A percentile compares a stretch with the other conserved stretches of the same genome.
phyloP scores from a whole-genome alignment of 2,797 vertebrate species.

The Selene dorsalis region DNA sequence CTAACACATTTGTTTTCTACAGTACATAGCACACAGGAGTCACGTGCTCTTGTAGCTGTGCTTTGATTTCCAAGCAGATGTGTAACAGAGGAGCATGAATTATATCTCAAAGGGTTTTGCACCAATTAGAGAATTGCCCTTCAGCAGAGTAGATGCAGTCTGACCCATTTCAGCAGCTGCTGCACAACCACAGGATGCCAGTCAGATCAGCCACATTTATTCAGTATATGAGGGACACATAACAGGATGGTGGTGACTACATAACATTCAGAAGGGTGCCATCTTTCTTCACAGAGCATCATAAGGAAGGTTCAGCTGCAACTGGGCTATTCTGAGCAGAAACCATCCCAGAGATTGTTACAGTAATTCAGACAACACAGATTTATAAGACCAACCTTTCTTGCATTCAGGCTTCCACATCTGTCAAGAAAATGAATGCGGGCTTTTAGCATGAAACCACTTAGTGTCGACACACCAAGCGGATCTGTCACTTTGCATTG shows the following conservation, averaged over 20 bases:
- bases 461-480: slow-evolving; percentile 48
- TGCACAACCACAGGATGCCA: slow-evolving; percentile 18
- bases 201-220: slow-evolving; percentile 21
- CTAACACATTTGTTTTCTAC: slow-evolving; percentile 32
- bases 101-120: slow-evolving; percentile 39
- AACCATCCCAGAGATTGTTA: slow-evolving; percentile 19
- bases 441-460: slow-evolving; percentile 53
- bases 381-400: slow-evolving; percentile 29
- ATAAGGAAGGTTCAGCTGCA: slow-evolving; percentile 48
- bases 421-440: slow-evolving; percentile 58
- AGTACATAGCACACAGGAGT: not conserved
- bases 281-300: slow-evolving; percentile 12
- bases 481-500: slow-evolving; percentile 49
- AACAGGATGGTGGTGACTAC: slow-evolving; percentile 16
- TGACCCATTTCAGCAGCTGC: slow-evolving; percentile 71
- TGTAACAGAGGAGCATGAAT: slow-evolving; percentile 28
- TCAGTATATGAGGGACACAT: slow-evolving; percentile 12
- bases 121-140: slow-evolving; percentile 39
- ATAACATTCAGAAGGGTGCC: slow-evolving; percentile 12
- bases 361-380: slow-evolving; percentile 1
- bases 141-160: slow-evolving; percentile 40
- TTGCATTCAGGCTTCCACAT: slow-evolving; percentile 39
- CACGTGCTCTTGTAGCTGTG: slow-evolving; percentile 17
- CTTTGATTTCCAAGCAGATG: slow-evolving; percentile 33
- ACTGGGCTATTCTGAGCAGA: slow-evolving; percentile 28